Evolutionary conservation across 2,797 vertebrate species (phyloP).

Genomic region (Myotis pilosus): DNA sequence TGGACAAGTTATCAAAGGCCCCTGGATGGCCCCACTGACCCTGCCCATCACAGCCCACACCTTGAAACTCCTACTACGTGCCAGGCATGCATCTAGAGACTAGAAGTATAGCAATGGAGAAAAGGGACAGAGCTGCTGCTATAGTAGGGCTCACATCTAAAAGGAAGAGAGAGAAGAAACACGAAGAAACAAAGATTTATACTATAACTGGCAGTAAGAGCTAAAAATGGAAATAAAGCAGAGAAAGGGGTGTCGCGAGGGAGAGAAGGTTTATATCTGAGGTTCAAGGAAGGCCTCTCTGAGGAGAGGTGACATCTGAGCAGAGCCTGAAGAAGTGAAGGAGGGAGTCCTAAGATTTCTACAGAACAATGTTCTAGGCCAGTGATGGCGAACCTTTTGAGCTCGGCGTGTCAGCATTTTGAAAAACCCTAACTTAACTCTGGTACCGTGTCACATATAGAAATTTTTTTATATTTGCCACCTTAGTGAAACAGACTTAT

Average conservation of each 20-base stretch:
- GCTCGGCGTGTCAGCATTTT: too few relatives aligned
- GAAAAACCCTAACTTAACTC: too few relatives aligned
- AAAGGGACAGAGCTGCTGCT: neutral
- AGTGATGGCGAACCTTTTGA: too few relatives aligned
- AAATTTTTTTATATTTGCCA: too few relatives aligned
- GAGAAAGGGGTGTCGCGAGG: neutral
- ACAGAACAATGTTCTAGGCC: neutral
- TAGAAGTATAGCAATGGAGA: neutral
- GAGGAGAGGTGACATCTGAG: neutral
- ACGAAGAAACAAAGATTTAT: neutral
- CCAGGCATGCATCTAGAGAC: neutral
- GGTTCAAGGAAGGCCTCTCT: neutral
- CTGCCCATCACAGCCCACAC: neutral
- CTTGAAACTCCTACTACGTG: neutral
- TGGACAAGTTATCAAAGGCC: neutral
- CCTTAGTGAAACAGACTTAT: too few relatives aligned
- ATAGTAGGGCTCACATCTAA: neutral
- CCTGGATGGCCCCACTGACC: neutral
- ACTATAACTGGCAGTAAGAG: neutral
- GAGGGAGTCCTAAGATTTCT: neutral
- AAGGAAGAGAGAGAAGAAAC: neutral
- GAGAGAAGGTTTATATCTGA: neutral
- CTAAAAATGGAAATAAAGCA: neutral
- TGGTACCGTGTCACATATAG: too few relatives aligned
- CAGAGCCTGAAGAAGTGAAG: neutral